Conservation (phyloP, 2,888 invertebrate genomes). For the Leuctra nigra region DNA sequence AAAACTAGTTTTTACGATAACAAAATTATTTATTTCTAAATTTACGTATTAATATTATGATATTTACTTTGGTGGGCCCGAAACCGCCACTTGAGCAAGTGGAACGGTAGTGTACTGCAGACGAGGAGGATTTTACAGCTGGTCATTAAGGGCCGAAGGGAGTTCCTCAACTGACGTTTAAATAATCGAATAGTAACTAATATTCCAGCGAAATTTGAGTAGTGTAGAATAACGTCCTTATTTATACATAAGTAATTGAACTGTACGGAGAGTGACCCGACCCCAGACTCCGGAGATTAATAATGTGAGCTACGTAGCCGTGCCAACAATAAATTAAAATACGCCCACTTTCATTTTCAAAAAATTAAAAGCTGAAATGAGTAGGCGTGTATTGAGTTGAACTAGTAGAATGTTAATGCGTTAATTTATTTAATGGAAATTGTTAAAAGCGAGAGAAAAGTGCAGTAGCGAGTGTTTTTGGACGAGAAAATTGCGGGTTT, state of each 20-base stretch:
- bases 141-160: conserved; percentile 8
- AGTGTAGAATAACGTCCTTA: conserved; percentile 9
- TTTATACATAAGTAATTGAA: conserved; percentile 9
- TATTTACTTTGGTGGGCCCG: background rate
- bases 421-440: conserved; percentile 9
- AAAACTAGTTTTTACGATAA: background rate
- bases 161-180: conserved; percentile 5
- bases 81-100: too few relatives aligned
- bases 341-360: conserved; percentile 14
- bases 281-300: conserved; percentile 5
- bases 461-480: background rate
- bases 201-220: conserved; percentile 10
- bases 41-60: too few relatives aligned
- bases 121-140: background rate
- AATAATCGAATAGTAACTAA: background rate
- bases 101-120: conserved; percentile 6
- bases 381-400: background rate
- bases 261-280: conserved; percentile 1
- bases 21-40: background rate
- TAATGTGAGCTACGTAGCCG: background rate
- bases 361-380: conserved; percentile 3
- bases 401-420: conserved; percentile 11
- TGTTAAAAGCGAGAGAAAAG: background rate
- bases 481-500: conserved; percentile 17
- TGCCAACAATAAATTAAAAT: conserved; percentile 17